Base-by-base conservation (phyloP, 2,888 invertebrate species). In the Himalopsyche anomala region DNA sequence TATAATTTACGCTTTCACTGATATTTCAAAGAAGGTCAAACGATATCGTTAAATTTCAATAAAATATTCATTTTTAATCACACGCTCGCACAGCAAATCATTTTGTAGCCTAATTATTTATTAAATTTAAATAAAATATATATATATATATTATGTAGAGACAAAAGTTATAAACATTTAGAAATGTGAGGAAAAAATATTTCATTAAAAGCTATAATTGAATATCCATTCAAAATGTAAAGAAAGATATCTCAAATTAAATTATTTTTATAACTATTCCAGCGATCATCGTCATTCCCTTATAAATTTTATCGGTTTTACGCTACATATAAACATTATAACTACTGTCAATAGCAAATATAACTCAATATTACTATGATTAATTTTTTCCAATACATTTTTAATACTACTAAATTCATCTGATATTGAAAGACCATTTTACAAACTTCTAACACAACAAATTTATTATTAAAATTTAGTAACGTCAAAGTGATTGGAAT, bases 361-460 rank as follows among this genome's bases (percentile, higher is more conserved):
- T 62, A 62, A 62, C 62, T 19, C 62, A 19, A 62, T 62, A 62
- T 62, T 19, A 62, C 28, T 62, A 62, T 62, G 62, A 62, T 62
- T 62, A 62, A 62, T 8, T 28, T 19, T 62, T 62, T 62, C 62
- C n/a, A 62, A 19, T 62, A 62, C 62, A 62, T 62, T 62, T 62
- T 62, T 62, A 19, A 62, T 28, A 8, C n/a, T 62, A 62, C 28
- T 62, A 62, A 62, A 62, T 62, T 62, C 62, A 62, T 62, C 62
- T 62, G 62, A 62, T 62, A 62, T 62, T 62, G 19, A 62, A 62
- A 62, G 62, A 62, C 28, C 62, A 62, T 62, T 62, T 62, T 19
- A 62, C 28, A 62, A 62, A 62, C 19, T 62, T 19, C 62, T 62
- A 62, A 40, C 40, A 79, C 80, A 80, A 80, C n/a, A 80, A 79